These are phyloP conservation scores for Connochaetes taurinus DNA, from an alignment of 2,113 vertebrate genomes.

Conservation along the genomic window DNA sequence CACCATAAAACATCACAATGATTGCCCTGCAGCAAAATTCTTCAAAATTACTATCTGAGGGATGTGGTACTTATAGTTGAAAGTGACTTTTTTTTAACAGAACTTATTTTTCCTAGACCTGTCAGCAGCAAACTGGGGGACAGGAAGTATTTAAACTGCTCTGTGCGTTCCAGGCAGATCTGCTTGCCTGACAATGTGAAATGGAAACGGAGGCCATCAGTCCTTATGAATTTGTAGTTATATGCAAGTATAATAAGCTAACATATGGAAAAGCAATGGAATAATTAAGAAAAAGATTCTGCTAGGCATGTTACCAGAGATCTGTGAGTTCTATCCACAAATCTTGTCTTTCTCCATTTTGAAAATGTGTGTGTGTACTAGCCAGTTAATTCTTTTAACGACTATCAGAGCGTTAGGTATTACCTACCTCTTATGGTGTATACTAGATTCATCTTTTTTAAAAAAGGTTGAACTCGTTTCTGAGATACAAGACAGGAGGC, in stretches of 20 bases:
- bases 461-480: background rate
- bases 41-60: constrained; percentile 47
- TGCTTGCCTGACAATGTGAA: background rate
- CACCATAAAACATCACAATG: constrained; percentile 51
- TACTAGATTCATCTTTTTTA: background rate
- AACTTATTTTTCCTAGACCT: constrained; percentile 36
- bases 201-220: background rate
- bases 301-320: background rate
- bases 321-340: background rate
- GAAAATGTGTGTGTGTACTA: background rate
- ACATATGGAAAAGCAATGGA: background rate
- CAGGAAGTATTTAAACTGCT: background rate
- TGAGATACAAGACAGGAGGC: background rate
- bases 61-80: constrained; percentile 47
- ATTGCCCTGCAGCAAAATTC: constrained; percentile 27
- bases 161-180: background rate
- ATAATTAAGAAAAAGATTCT: background rate
- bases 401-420: background rate
- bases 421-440: accelerated
- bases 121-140: background rate
- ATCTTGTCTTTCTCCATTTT: background rate
- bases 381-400: background rate
- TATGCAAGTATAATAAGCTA: background rate
- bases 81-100: constrained; percentile 46
- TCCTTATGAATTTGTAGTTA: background rate